Evolutionary conservation across 2,113 vertebrate genomes (phyloP).

Genomic region (Monarcha castaneiventris): DNA sequence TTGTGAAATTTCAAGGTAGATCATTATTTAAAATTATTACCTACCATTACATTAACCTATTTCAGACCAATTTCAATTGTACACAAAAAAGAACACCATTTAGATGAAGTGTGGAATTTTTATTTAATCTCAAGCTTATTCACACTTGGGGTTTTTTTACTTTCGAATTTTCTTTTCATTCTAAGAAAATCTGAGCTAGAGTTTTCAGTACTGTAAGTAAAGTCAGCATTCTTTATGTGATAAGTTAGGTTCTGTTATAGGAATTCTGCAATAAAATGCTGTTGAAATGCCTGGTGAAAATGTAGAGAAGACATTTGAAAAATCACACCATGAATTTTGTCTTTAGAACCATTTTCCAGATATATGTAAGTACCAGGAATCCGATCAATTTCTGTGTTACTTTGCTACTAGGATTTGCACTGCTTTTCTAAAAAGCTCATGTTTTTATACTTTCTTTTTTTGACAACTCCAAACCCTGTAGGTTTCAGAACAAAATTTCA

Average conservation of each 20-base stretch:
- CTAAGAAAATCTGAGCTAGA: not conserved
- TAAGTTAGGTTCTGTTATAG: not conserved
- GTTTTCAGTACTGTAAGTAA: not conserved
- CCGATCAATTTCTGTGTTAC: not conserved
- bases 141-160: not conserved
- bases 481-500: not conserved
- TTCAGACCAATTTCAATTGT: not conserved
- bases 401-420: not conserved
- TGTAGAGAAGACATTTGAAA: not conserved
- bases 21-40: not conserved
- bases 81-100: not conserved
- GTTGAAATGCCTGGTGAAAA: slow-evolving; percentile 34
- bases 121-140: not conserved
- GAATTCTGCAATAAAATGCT: not conserved
- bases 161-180: not conserved
- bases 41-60: not conserved
- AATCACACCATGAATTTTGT: not conserved
- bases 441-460: not conserved
- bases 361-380: not conserved
- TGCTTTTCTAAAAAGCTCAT: not conserved
- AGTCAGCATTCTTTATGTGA: not conserved
- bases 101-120: not conserved
- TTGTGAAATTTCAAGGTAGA: not conserved
- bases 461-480: not conserved
- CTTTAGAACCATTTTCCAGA: not conserved